Conservation (phyloP, 2,888 invertebrate species). For the Ophion obscuratus region DNA sequence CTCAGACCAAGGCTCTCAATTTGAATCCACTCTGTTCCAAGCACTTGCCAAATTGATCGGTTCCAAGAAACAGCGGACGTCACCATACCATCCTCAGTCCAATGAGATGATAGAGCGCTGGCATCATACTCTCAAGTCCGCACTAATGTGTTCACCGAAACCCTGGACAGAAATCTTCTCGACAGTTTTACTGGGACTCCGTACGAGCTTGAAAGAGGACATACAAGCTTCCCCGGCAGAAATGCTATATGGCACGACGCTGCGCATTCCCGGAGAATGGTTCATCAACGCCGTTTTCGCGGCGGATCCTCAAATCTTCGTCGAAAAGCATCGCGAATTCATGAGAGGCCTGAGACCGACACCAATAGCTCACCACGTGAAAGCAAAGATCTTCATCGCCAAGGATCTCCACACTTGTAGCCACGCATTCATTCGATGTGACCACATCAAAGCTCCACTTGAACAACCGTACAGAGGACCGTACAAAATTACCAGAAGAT, state of each 20-base stretch:
- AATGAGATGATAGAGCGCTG: neutral
- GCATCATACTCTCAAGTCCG: neutral
- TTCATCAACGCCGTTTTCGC: conserved; percentile 13
- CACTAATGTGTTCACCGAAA: too few species aligned
- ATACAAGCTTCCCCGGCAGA: conserved; percentile 57
- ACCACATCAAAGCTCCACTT: too few species aligned
- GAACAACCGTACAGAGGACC: too few species aligned
- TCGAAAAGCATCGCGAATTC: conserved; percentile 7
- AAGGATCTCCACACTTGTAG: conserved; percentile 45
- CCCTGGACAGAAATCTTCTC: neutral
- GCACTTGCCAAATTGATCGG: neutral
- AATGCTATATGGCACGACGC: conserved; percentile 52
- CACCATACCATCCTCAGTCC: too few species aligned
- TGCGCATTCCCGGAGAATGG: conserved; percentile 62
- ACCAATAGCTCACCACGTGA: conserved; percentile 31
- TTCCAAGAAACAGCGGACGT: too few species aligned
- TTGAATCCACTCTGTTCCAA: conserved; percentile 68
- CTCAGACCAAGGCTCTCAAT: conserved; percentile 75
- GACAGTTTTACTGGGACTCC: too few species aligned
- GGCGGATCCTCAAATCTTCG: conserved; percentile 19
- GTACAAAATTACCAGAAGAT: too few species aligned
- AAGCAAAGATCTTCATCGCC: conserved; percentile 2
- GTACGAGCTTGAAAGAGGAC: conserved; percentile 38
- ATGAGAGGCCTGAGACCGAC: neutral
- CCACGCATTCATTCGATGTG: conserved; percentile 58